Base-by-base conservation (phyloP, 1,140 invertebrate genomes). In the Spodoptera frugiperda region DNA sequence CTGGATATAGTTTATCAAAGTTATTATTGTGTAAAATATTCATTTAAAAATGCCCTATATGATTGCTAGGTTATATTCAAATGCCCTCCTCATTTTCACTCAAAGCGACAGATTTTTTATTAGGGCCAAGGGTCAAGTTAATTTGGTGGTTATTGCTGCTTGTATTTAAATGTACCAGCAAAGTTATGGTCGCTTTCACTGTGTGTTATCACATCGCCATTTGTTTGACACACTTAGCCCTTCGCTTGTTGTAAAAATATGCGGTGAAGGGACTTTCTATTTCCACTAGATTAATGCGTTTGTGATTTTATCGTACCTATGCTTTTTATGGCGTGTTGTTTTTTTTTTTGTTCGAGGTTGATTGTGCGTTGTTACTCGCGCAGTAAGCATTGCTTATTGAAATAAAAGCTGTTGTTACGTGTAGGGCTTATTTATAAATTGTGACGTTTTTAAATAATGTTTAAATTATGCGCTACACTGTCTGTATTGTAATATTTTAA, bases 171-270 rank as follows among this genome's bases (percentile, higher is more conserved):
- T 53, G 49, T 51, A 71, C 51, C 6, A 48, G n/a, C n/a, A 19
- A 15, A 19, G 55, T 51, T 15, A 12, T 48, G 55, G 53, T 15
- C 21, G 57, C 72, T 74, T 74, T 74, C 72, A 74, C 72, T 74
- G 15, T 9, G 0, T 44, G 17, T 46, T 63, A 33, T 63, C 39
- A 46, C 55, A 61, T 74, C 72, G 51, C 30, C 55, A 51, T 33
- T 70, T 39, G 57, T 61, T 61, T 74, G 72, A 74, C 72, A 74
- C 48, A 74, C 44, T 63, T 72, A 74, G 48, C 72, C 72, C 72
- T 74, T 49, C 17, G 57, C 11, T 2, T 46, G 55, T 14, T 57
- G 57, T 46, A 61, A 74, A 33, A 46, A 72, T 46, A 54, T 71
- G 53, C 30, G 8, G 53, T 14, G 33, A 71, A 57, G 19, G 39